Base-by-base conservation (phyloP, 2,888 invertebrate genomes). In the Noctua janthe region DNA sequence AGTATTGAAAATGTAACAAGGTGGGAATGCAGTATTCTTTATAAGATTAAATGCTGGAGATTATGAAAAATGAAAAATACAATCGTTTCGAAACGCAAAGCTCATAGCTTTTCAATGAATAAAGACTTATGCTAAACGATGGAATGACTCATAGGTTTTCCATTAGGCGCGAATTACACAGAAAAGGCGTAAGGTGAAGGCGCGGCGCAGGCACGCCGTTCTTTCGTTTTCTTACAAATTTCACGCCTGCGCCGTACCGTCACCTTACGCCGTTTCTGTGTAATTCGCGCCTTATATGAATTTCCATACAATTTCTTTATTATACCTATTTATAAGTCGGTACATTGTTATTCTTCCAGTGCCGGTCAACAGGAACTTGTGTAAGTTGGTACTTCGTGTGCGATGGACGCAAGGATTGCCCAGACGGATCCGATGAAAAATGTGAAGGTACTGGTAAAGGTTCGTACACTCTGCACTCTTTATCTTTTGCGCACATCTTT, bases 361-460 rank as follows among this genome's bases (percentile, higher is more conserved):
- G 99, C 93, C 98, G 98, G 54, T 98, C 98, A 76, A 98, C 98
- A 75, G 99, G 99, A 1, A 97, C 98, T 23, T 99, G 99, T 94
- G 98, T 99, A 92, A 99, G 99, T 90, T 99, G 99, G 99, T 99
- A 98, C 97, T 99, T 99, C 95, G 98, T 99, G 8, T 99, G 99
- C 94, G 99, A 99, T 93, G 98, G 98, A 17, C 97, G 98, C 86
- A 97, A 98, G 85, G 99, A 99, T 93, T 99, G 99, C 92, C 97
- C 97, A 15, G 99, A 99, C 92, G 98, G 98, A 39, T 99, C 99
- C 0, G 99, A 99, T 93, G 99, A 99, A 94, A 98, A 98, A 91
- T 99, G 99, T 93, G 96, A 97, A 91, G 97, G 97, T 87, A 97
- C 96, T 92, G 96, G 96, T 93, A 96, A 94, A 95, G 97, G 96